Evolutionary conservation across 2,113 vertebrate species (phyloP).

Genomic region (Gallinago undulata): DNA sequence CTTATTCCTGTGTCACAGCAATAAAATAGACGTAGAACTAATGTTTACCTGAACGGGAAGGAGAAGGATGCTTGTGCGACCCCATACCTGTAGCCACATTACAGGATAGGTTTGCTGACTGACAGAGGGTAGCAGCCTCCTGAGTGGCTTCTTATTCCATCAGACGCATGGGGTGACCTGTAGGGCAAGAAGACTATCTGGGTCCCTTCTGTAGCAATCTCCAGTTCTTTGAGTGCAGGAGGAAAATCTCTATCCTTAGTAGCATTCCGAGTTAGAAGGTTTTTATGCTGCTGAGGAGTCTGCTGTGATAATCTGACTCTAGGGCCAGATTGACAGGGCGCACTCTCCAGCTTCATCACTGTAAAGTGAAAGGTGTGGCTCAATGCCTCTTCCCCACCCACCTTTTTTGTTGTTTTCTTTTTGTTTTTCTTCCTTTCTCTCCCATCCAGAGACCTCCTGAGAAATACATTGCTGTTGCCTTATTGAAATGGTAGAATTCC

Average conservation of each 20-base stretch:
- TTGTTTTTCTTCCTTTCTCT: background rate
- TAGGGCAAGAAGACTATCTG: background rate
- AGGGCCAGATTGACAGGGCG: background rate
- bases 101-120: background rate
- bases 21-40: background rate
- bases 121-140: background rate
- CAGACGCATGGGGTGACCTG: fast-evolving
- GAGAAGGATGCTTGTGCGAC: background rate
- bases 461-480: background rate
- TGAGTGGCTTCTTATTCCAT: background rate
- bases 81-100: background rate
- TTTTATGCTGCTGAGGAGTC: background rate
- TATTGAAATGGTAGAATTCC: background rate
- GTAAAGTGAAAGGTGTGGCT: background rate
- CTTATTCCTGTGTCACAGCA: background rate
- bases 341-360: background rate
- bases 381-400: background rate
- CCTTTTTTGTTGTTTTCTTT: background rate
- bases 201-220: background rate
- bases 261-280: background rate
- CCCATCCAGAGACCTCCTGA: background rate
- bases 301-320: background rate
- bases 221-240: background rate
- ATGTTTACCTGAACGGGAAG: background rate
- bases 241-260: background rate